These are phyloP conservation scores for Hippolais icterina DNA, from an alignment of 2,113 vertebrate genomes.

Conservation along the genomic window DNA sequence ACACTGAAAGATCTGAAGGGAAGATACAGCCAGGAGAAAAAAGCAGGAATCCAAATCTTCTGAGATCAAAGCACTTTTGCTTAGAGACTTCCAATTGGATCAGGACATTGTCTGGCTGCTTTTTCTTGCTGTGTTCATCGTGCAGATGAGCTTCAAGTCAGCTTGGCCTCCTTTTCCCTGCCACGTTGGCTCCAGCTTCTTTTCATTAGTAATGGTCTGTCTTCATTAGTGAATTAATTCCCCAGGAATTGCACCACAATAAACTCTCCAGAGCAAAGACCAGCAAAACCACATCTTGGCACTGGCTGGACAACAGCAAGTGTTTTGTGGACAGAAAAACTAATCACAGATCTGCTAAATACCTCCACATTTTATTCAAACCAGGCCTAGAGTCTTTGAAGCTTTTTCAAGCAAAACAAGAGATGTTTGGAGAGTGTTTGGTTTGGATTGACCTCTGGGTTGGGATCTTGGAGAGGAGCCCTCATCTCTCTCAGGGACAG, in stretches of 20 bases:
- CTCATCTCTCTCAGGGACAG: neutral
- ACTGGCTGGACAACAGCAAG: neutral
- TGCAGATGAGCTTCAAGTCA: conserved; percentile 35
- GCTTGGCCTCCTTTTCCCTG: conserved; percentile 17
- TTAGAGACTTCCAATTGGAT: conserved; percentile 19
- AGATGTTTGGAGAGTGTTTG: neutral
- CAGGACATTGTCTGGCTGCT: conserved; percentile 22
- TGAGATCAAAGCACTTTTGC: conserved; percentile 20
- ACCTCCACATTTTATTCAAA: neutral
- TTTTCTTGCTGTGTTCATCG: neutral
- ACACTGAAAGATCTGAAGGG: neutral
- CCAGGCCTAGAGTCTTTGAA: neutral
- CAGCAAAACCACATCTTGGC: neutral
- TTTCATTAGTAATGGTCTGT: conserved; percentile 11
- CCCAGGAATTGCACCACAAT: neutral
- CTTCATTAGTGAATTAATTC: conserved; percentile 47
- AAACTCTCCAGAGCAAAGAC: neutral
- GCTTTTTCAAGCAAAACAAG: neutral
- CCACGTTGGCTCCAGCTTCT: neutral
- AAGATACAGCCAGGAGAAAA: neutral
- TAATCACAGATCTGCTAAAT: neutral
- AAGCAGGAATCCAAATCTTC: neutral
- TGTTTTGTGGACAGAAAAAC: neutral
- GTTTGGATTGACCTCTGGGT: neutral
- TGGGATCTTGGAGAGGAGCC: neutral